These are phyloP conservation scores for Nyctibius bracteatus DNA, from an alignment of 2,113 vertebrate genomes.

Conservation along the genomic window DNA sequence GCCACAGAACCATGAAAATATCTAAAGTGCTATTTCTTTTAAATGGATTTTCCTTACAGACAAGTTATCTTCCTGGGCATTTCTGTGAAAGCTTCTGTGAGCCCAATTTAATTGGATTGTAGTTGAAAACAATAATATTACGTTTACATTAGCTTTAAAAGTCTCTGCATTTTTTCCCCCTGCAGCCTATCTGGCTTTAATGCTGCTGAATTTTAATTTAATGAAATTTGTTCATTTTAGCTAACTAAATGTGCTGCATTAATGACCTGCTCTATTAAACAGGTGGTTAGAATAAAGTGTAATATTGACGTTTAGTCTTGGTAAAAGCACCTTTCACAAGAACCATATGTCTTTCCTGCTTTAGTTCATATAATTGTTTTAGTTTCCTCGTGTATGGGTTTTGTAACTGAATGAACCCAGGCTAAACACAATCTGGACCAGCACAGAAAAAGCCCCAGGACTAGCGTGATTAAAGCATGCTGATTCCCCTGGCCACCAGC, in stretches of 20 bases:
- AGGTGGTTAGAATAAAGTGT: not conserved
- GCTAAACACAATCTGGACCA: not conserved
- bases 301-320: not conserved
- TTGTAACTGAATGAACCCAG: not conserved
- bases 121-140: conserved; percentile 27
- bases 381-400: not conserved
- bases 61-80: not conserved
- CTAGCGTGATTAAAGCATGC: fast-evolving
- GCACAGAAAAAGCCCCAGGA: not conserved
- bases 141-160: conserved; percentile 17
- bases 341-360: not conserved
- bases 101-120: conserved; percentile 30
- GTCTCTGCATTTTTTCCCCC: not conserved
- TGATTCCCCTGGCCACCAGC: not conserved
- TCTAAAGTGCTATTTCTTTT: conserved; percentile 19
- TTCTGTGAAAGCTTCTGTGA: conserved; percentile 28
- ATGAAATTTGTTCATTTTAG: conserved; percentile 14
- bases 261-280: not conserved
- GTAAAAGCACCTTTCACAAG: not conserved
- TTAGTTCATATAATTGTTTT: not conserved
- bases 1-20: not conserved
- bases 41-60: conserved; percentile 42
- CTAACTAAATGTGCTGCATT: conserved; percentile 4
- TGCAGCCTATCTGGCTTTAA: conserved; percentile 28
- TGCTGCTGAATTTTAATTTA: conserved; percentile 22